phyloP scores from a whole-genome alignment of 2,888 invertebrate genomes.

The Trissolcus japonicus region DNA sequence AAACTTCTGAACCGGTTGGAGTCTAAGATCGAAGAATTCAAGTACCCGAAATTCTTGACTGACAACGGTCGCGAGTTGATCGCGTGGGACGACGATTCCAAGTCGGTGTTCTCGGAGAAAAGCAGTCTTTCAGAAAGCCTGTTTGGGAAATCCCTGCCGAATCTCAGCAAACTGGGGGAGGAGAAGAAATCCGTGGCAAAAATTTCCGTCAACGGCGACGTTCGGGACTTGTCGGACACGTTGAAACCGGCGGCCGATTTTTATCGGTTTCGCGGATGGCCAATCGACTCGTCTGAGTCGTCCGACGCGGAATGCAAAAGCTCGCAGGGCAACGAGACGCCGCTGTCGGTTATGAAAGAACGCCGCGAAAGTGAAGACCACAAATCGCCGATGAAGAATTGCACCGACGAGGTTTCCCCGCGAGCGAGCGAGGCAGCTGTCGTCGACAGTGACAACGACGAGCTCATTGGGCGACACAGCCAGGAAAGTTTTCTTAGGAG shows the following conservation, averaged over 20 bases:
- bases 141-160: constrained; percentile 59
- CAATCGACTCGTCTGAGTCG: constrained; percentile 55
- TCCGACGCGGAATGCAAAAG: constrained; percentile 20
- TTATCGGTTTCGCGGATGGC: constrained; percentile 32
- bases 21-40: constrained; percentile 48
- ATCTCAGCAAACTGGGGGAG: constrained; percentile 30
- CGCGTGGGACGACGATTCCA: constrained; percentile 38
- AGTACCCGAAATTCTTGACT: constrained; percentile 23
- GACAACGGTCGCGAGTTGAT: constrained; percentile 19
- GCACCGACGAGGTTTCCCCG: constrained; percentile 62
- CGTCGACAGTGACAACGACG: constrained; percentile 33
- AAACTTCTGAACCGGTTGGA: constrained; percentile 39
- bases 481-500: constrained; percentile 51
- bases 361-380: constrained; percentile 60
- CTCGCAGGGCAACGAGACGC: background rate
- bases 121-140: constrained; percentile 5
- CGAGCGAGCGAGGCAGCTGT: constrained; percentile 46
- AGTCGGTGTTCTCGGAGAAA: constrained; percentile 17
- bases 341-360: background rate
- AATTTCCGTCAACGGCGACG: constrained; percentile 56
- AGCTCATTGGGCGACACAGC: constrained; percentile 12
- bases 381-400: constrained; percentile 60
- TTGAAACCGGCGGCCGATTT: constrained; percentile 29
- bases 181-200: constrained; percentile 40
- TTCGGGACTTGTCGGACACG: constrained; percentile 35